Conservation (phyloP, 2,888 invertebrate species). For the Aporophyla lueneburgensis region DNA sequence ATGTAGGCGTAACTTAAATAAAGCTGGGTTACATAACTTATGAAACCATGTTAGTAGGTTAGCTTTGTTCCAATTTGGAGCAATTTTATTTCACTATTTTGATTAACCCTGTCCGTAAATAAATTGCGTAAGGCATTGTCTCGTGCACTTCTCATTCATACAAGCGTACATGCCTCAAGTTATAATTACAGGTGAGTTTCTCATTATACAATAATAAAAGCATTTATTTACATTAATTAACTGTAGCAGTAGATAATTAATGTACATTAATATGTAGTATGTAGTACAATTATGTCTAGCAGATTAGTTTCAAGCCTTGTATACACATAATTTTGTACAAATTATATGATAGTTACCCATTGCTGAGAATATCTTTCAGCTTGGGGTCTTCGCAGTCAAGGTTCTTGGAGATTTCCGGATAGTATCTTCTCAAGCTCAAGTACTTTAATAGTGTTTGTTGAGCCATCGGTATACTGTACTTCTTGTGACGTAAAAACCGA, state of each 20-base stretch:
- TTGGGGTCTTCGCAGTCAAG: constrained; percentile 92
- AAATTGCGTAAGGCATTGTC: constrained; percentile 35
- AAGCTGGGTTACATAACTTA: constrained; percentile 66
- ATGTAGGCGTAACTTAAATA: constrained; percentile 53
- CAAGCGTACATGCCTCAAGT: constrained; percentile 3
- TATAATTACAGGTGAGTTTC: constrained; percentile 17
- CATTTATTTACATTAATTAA: constrained; percentile 30
- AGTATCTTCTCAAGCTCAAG: constrained; percentile 93
- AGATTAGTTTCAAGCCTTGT: not conserved
- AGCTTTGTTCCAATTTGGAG: constrained; percentile 63
- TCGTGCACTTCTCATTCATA: constrained; percentile 24
- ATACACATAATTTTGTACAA: not conserved
- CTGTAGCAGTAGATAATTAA: too few relatives aligned
- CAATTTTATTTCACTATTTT: constrained; percentile 46
- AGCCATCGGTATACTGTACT: constrained; percentile 95
- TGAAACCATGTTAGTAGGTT: constrained; percentile 74
- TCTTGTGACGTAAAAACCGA: constrained; percentile 94
- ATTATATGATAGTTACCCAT: constrained; percentile 88
- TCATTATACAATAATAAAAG: constrained; percentile 11
- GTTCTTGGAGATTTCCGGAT: constrained; percentile 92
- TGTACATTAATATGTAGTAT: too few relatives aligned
- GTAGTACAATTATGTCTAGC: not conserved
- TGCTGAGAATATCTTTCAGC: constrained; percentile 92
- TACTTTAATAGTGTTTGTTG: constrained; percentile 95
- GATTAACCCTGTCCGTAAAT: constrained; percentile 30